Evolutionary conservation across 2,797 vertebrate species (phyloP).

Genomic region (Phoeniculus purpureus): DNA sequence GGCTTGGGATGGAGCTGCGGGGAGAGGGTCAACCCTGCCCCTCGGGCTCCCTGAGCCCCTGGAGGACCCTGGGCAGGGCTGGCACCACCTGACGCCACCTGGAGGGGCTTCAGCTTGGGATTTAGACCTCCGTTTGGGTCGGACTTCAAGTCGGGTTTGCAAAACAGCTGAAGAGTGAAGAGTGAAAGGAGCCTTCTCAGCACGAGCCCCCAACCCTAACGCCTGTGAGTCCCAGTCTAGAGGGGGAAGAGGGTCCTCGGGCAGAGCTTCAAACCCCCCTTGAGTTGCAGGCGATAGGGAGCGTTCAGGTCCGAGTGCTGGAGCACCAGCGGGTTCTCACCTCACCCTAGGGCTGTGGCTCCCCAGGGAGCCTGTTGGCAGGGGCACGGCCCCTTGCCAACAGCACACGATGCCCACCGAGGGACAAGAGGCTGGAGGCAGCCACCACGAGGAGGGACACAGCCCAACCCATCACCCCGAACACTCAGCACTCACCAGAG

Average conservation of each 20-base stretch:
- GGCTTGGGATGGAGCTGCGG: background rate
- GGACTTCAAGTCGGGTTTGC: background rate
- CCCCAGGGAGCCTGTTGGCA: too few species aligned
- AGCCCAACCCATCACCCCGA: accelerated
- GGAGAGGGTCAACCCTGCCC: background rate
- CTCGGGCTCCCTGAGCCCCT: background rate
- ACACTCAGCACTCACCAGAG: background rate
- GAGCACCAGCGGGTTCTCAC: accelerated
- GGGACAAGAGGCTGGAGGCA: background rate
- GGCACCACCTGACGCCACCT: too few species aligned
- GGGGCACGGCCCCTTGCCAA: background rate
- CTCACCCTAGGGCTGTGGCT: background rate
- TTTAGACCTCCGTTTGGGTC: too few species aligned
- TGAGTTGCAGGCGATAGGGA: background rate
- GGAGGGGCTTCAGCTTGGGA: background rate
- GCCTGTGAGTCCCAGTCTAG: background rate
- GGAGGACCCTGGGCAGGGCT: background rate
- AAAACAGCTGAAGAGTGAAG: background rate
- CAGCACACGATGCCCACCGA: accelerated
- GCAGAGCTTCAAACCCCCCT: background rate
- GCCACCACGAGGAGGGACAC: accelerated
- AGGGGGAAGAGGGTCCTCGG: background rate
- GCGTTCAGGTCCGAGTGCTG: background rate
- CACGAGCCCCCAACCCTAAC: background rate
- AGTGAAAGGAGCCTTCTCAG: accelerated